These are phyloP conservation scores for Salvelinus fontinalis DNA, from an alignment of 2,113 vertebrate species.

Conservation along the genomic window DNA sequence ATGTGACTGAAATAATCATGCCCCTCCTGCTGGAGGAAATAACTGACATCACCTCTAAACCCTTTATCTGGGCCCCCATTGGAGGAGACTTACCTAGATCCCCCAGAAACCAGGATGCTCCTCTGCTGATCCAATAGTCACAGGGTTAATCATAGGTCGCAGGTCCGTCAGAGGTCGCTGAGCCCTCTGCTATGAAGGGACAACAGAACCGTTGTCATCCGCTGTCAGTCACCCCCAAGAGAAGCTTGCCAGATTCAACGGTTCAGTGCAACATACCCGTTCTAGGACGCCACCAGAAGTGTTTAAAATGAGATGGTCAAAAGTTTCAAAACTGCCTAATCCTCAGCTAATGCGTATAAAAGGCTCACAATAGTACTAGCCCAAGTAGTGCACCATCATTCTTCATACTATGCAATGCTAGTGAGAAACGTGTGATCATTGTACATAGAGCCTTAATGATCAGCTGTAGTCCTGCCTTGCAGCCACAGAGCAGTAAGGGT, in stretches of 20 bases:
- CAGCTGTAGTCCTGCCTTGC: slow-evolving; percentile 17
- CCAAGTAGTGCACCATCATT: background rate
- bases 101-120: too few relatives aligned
- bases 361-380: too few relatives aligned
- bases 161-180: background rate
- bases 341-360: background rate
- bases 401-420: background rate
- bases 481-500: background rate
- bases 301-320: background rate
- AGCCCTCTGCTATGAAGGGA: background rate
- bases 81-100: background rate
- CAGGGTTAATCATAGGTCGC: too few relatives aligned
- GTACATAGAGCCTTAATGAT: slow-evolving; percentile 28
- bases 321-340: background rate
- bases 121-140: background rate
- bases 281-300: background rate
- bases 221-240: background rate
- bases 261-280: background rate
- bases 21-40: slow-evolving; percentile 32
- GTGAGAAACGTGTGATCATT: background rate
- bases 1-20: slow-evolving; percentile 47
- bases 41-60: slow-evolving; percentile 23
- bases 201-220: background rate
- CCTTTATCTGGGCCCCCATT: slow-evolving; percentile 24
- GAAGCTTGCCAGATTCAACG: background rate